Percentiles rank a stretch among this genome's conserved stretches.
phyloP scores from a whole-genome alignment of 2,113 vertebrate species.

The Corynorhinus townsendii region DNA sequence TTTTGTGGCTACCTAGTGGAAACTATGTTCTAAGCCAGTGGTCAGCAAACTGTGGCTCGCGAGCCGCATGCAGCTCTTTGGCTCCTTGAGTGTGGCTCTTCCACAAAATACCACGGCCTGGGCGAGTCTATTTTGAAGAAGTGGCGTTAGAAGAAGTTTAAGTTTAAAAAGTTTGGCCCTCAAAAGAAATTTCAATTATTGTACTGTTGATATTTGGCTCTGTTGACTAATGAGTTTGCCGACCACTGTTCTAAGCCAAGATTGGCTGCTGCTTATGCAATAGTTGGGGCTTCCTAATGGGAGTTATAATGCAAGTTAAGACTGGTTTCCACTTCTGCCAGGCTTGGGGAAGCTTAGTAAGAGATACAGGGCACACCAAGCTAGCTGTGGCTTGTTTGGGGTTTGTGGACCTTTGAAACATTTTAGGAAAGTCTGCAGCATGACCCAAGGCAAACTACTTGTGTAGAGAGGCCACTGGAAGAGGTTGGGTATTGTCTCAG shows the following conservation, averaged over 20 bases:
- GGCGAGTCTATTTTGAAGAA: too few species aligned
- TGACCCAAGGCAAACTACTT: not conserved
- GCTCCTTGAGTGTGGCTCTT: too few species aligned
- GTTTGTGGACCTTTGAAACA: not conserved
- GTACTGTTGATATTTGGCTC: too few species aligned
- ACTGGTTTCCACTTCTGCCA: not conserved
- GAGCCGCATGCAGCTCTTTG: too few species aligned
- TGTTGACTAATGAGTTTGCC: too few species aligned
- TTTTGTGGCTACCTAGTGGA: not conserved
- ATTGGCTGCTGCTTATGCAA: not conserved
- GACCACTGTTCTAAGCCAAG: not conserved
- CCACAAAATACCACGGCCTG: too few species aligned
- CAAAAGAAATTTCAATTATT: too few species aligned
- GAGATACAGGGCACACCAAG: not conserved
- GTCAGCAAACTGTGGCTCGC: too few species aligned
- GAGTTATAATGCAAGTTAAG: not conserved
- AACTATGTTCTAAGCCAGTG: not conserved
- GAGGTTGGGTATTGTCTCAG: not conserved
- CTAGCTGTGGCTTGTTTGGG: not conserved
- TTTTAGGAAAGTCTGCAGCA: not conserved
- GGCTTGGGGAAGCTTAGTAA: not conserved
- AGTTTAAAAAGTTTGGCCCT: too few species aligned
- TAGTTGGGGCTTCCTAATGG: not conserved
- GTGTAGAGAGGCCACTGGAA: not conserved
- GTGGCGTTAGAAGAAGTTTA: too few species aligned